Conservation (phyloP, 2,113 vertebrate species). For the Podiceps cristatus region DNA sequence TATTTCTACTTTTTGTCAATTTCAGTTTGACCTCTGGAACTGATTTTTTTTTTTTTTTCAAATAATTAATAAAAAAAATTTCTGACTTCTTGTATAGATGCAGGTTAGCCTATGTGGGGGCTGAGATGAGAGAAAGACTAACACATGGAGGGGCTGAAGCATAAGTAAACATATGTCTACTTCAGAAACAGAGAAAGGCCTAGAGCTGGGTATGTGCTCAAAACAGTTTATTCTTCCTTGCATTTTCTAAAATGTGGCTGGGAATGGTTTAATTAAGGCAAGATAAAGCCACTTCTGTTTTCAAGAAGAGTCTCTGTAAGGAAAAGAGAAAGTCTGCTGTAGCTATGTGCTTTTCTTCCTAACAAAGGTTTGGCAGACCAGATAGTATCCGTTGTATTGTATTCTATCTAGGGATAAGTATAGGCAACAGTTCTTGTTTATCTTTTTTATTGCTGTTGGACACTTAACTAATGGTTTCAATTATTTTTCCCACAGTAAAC, state of each 20-base stretch:
- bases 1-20: background rate
- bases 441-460: conserved; percentile 16
- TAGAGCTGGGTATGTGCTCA: background rate
- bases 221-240: background rate
- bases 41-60: background rate
- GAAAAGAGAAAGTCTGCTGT: background rate
- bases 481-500: conserved; percentile 51
- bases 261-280: background rate
- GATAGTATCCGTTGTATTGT: background rate
- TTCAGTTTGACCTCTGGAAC: background rate
- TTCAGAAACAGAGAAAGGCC: background rate
- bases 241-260: background rate
- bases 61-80: background rate
- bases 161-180: rapidly evolving
- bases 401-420: background rate
- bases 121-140: background rate
- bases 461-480: conserved; percentile 58
- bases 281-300: background rate
- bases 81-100: background rate
- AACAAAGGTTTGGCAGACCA: background rate
- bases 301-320: background rate
- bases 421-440: conserved; percentile 7
- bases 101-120: background rate
- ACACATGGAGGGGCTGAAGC: rapidly evolving
- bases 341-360: background rate